phyloP scores from a whole-genome alignment of 2,797 vertebrate species.

The Myripristis murdjan region DNA sequence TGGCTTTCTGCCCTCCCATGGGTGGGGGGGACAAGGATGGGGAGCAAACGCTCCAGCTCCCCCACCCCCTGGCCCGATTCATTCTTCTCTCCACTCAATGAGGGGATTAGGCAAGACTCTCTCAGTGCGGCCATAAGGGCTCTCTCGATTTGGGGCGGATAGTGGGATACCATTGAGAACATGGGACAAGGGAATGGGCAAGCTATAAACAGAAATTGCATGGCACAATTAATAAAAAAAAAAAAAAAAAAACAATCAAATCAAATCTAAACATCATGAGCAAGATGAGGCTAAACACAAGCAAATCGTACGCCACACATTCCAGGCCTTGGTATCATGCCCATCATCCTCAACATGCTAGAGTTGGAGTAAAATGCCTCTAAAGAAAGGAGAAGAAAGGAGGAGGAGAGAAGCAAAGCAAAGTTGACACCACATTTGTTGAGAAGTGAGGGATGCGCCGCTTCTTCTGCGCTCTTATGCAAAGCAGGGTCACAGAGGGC shows the following conservation, averaged over 20 bases:
- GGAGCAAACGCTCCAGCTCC: constrained; percentile 73
- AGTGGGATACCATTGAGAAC: constrained; percentile 68
- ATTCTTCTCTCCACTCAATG: constrained; percentile 87
- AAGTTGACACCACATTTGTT: constrained; percentile 83
- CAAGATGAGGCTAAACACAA: constrained; percentile 30
- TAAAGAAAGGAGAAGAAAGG: constrained; percentile 77
- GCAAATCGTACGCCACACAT: constrained; percentile 36
- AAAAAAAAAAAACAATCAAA: constrained; percentile 47
- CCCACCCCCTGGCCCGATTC: constrained; percentile 80
- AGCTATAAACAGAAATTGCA: constrained; percentile 58
- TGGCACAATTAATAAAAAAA: constrained; percentile 52
- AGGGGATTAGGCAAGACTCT: constrained; percentile 87
- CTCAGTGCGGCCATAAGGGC: constrained; percentile 76
- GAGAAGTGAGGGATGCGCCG: constrained; percentile 84
- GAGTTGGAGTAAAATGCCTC: constrained; percentile 68
- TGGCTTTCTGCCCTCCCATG: constrained; percentile 84
- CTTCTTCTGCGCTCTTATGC: constrained; percentile 87
- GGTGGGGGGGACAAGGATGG: constrained; percentile 73
- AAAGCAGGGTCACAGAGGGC: constrained; percentile 87
- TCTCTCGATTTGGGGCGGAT: constrained; percentile 74
- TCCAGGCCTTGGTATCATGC: constrained; percentile 49
- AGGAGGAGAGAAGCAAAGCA: constrained; percentile 80
- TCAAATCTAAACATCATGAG: constrained; percentile 38
- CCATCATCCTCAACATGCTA: constrained; percentile 62
- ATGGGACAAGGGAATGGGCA: constrained; percentile 41